Evolutionary conservation across 2,888 invertebrate genomes (phyloP).

Genomic region (Celastrina argiolus): DNA sequence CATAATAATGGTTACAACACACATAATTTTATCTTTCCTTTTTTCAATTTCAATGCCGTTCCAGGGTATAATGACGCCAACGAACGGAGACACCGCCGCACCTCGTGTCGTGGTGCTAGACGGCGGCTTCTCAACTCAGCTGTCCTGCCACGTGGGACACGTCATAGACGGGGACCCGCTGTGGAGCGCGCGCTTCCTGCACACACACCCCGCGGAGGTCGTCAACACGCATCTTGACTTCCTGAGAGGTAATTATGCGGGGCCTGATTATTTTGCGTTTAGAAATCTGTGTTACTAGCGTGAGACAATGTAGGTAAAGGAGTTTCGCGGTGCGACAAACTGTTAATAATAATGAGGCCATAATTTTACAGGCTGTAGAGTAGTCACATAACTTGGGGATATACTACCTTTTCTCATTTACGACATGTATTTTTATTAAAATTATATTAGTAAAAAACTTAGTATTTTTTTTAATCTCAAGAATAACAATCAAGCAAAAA

Average conservation of each 20-base stretch:
- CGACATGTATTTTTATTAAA: too few relatives aligned
- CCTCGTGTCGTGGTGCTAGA: constrained; percentile 75
- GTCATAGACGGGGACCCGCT: constrained; percentile 90
- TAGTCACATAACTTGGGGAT: too few relatives aligned
- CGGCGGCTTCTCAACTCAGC: constrained; percentile 90
- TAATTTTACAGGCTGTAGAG: too few relatives aligned
- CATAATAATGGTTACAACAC: too few relatives aligned
- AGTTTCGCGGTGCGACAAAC: not conserved
- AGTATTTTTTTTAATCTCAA: too few relatives aligned
- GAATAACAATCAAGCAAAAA: too few relatives aligned
- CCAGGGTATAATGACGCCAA: constrained; percentile 51
- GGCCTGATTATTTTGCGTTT: constrained; percentile 13
- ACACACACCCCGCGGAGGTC: constrained; percentile 87
- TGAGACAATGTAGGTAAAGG: not conserved
- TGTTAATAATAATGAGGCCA: not conserved
- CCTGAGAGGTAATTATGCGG: constrained; percentile 78
- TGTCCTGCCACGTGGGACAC: constrained; percentile 85
- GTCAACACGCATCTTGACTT: constrained; percentile 89
- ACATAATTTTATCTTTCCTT: too few relatives aligned
- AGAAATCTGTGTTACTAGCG: constrained; percentile 9
- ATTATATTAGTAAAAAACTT: too few relatives aligned
- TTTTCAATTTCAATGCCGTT: not conserved
- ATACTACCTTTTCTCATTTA: too few relatives aligned
- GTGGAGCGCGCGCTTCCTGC: constrained; percentile 91
- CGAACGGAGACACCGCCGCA: constrained; percentile 52